Evolutionary conservation across 2,888 invertebrate species (phyloP).

Genomic region (Erebia ligea): DNA sequence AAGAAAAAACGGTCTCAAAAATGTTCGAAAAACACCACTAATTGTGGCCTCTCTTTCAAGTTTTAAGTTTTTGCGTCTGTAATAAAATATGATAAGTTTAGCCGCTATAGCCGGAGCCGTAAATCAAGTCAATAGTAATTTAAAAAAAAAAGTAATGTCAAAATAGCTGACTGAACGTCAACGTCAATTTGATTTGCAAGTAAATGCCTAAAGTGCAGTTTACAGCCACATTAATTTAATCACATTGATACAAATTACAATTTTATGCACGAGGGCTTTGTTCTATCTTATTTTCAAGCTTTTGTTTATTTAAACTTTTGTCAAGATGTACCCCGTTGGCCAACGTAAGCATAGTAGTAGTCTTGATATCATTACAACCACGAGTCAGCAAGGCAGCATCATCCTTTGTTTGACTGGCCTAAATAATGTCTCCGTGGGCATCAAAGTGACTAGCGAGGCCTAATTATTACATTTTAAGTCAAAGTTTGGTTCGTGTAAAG

Average conservation of each 20-base stretch:
- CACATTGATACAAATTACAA: conserved; percentile 65
- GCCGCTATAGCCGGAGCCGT: no score
- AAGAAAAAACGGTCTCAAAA: no score
- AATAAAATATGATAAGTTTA: no score
- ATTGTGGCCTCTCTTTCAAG: no score
- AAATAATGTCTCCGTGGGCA: conserved; percentile 54
- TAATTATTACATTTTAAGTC: conserved; percentile 24
- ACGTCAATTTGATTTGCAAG: conserved; percentile 54
- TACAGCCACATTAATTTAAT: conserved; percentile 54
- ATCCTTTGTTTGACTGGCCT: conserved; percentile 77
- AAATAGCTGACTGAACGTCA: conserved; percentile 50
- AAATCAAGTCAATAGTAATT: no score
- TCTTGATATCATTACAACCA: conserved; percentile 40
- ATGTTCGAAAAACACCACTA: no score
- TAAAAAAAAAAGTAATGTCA: conserved; percentile 43
- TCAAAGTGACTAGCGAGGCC: conserved; percentile 34
- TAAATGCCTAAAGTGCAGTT: conserved; percentile 44
- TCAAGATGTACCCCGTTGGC: conserved; percentile 79
- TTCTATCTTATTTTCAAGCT: conserved; percentile 59
- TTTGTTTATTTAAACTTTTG: conserved; percentile 59
- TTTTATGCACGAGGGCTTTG: conserved; percentile 56
- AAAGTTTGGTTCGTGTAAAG: conserved; percentile 29
- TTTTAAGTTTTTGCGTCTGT: no score
- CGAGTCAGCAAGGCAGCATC: conserved; percentile 54
- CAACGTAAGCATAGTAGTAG: conserved; percentile 66